A percentile compares a stretch with the other conserved stretches of the same genome.
phyloP scores from a whole-genome alignment of 2,888 invertebrate genomes.

The Amiota mariae region DNA sequence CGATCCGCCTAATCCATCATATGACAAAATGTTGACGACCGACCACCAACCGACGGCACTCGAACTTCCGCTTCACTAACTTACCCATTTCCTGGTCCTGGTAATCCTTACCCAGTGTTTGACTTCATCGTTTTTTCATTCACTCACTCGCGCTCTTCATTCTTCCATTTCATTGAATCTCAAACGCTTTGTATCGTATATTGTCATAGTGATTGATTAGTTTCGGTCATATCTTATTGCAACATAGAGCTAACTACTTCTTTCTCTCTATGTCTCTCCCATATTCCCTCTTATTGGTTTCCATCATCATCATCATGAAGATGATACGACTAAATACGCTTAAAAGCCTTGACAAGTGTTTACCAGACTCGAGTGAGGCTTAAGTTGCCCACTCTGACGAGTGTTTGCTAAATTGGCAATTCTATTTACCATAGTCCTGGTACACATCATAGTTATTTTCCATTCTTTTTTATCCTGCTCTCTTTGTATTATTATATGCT shows the following conservation, averaged over 20 bases:
- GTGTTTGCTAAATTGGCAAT: slow-evolving; percentile 14
- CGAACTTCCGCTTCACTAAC: not conserved
- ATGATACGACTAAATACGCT: slow-evolving; percentile 13
- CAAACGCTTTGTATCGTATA: not conserved
- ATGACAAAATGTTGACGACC: not conserved
- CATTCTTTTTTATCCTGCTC: too few relatives aligned
- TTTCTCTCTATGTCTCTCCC: too few relatives aligned
- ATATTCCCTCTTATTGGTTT: too few relatives aligned
- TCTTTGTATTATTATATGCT: too few relatives aligned
- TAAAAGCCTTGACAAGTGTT: slow-evolving; percentile 24
- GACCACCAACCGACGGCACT: not conserved
- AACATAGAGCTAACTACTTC: too few relatives aligned
- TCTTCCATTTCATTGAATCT: not conserved
- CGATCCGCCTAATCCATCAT: slow-evolving; percentile 16
- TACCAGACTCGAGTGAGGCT: slow-evolving; percentile 8
- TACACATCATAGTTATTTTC: too few relatives aligned
- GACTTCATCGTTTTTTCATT: not conserved
- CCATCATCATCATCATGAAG: too few relatives aligned
- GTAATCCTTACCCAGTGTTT: too few relatives aligned
- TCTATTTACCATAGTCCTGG: not conserved
- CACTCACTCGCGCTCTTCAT: not conserved
- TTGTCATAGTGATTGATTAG: slow-evolving; percentile 28
- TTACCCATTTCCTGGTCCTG: not conserved
- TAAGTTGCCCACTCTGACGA: not conserved
- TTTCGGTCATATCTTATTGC: slow-evolving; percentile 9